phyloP scores from a whole-genome alignment of 2,888 invertebrate species.

The Brachycybe producta region DNA sequence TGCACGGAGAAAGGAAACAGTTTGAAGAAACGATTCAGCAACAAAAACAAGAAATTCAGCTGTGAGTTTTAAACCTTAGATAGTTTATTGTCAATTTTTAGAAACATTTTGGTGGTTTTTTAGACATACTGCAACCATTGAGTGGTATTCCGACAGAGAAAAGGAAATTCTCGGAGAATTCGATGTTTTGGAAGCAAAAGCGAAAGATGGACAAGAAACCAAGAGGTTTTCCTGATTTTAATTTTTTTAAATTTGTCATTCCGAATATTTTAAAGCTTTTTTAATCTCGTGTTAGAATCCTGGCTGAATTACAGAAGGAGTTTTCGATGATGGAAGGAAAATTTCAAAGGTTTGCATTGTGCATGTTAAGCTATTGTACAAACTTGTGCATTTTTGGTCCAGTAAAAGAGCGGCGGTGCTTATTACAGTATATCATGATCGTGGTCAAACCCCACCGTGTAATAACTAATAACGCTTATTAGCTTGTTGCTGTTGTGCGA shows the following conservation, averaged over 20 bases:
- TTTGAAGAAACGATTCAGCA: no score
- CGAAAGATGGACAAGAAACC: neutral
- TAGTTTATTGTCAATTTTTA: no score
- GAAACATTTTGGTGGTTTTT: neutral
- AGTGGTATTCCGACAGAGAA: constrained; percentile 15
- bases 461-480: no score
- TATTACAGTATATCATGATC: no score
- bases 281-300: neutral
- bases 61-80: no score
- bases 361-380: no score
- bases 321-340: neutral
- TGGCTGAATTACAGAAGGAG: constrained; percentile 5
- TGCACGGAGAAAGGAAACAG: no score
- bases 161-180: constrained; percentile 6
- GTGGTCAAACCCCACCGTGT: no score
- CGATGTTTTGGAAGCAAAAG: constrained; percentile 2
- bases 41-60: no score
- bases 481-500: no score
- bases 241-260: neutral
- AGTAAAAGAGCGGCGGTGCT: no score
- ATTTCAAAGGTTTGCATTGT: constrained; percentile 1
- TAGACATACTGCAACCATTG: constrained; percentile 8
- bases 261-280: neutral
- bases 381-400: no score
- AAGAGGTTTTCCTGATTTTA: neutral